Evolutionary conservation across 2,797 vertebrate genomes (phyloP), one percentile per base, ranked within the genome.

Genomic region (Carduelis carduelis): DNA sequence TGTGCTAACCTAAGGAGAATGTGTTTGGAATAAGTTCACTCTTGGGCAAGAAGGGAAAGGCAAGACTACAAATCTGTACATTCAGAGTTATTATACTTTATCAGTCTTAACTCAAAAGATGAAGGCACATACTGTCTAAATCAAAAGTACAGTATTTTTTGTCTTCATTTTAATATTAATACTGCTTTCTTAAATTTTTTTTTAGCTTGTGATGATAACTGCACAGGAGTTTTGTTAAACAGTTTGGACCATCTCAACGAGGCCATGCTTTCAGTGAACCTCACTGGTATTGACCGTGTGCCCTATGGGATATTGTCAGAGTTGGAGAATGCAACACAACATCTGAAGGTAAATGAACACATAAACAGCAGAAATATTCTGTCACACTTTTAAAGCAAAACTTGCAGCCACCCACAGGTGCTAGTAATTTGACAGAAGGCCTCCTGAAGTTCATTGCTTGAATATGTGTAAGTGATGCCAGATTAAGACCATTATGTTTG

Each of bases 131-230:
- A 30, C 21, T 68, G 6, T 80, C 22, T 81, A 61, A 83, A 86
- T 63, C 2, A 61, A 85, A 87, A 53, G 41, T 46, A 60, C 11
- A 11, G 12, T 27, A 46, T 43, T 69, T 80, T 43, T 9, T 86
- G 22, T 14, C 26, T 84, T 83, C 13, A 47, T 90, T 75, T 64
- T 57, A 65, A 74, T 50, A 18, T 6, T 90, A 27, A 76, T 53
- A 26, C 37, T 56, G 2, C 35, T 92, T 71, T 14, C 27, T 76
- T 87, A 14, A 90, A 85, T 89, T 15, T 0, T 71, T 93, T 65
- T 84, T 32, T 84, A 99, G 99, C 98, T 5, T 99, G 99, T 94
- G 97, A 99, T 88, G 99, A 99, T 43, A 97, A 98, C 35, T 99
- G 99, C 93, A 98, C 98, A 6, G 98, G 98, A 5, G 39, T 97